Base-by-base conservation (phyloP, 2,888 invertebrate genomes). In the Drosophila ustulata region DNA sequence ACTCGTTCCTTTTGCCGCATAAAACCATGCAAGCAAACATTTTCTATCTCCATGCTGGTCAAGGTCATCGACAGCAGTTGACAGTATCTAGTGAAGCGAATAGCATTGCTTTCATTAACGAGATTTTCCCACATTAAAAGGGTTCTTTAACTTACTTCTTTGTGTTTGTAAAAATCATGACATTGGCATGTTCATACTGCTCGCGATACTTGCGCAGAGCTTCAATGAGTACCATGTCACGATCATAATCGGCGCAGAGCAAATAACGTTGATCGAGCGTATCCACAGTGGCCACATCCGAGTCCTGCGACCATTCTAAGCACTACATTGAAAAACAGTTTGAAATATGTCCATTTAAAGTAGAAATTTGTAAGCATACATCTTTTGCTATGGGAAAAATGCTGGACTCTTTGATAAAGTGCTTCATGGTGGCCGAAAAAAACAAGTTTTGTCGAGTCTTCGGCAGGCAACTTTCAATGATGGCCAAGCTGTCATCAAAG, bases 371-470 rank as follows among this genome's bases (percentile, higher is more conserved):
- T 3, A 1, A 0, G 73, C 92, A 92, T 91, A 95, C 96, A 84
- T 96, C 94, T 83, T 95, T 95, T 45, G 94, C 92, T 13, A 95
- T 91, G 0, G 93, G 92, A 52, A 95, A 93, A 58, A 94, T 92
- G 94, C 96, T 91, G 93, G 95, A 94, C 93, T 95, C 93, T 93
- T 95, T 91, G 93, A 95, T 82, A 94, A 96, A 93, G 88, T 97
- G 96, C 6, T 98, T 98, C 91, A 99, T 96, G 0, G 99, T 99
- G 0, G 99, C 99, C 66, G 98, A 98, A 91, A 98, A 99, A 59
- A 98, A 94, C 13, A 99, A 93, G 63, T 96, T 98, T 90, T 99
- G 98, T 69, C 96, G 94, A 59, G 95, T 94, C 77, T 95, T 94
- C 0, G 98, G 97, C 49, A 98, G 91, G 5, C 94, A 94, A 53